Evolutionary conservation across 2,113 vertebrate genomes (phyloP).

Genomic region (Albula glossodonta): DNA sequence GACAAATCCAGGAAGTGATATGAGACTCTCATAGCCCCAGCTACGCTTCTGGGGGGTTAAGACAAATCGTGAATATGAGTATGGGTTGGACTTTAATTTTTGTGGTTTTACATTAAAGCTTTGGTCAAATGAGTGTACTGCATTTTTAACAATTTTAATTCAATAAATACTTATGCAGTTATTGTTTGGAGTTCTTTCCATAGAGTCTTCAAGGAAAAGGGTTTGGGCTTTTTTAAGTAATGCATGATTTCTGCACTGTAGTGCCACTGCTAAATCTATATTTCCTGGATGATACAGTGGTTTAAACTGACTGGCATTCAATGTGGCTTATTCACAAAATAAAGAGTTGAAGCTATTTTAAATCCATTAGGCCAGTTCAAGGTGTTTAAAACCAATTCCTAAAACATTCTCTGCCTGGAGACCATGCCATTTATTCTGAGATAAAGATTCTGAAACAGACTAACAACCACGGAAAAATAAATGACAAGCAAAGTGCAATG

Average conservation of each 20-base stretch:
- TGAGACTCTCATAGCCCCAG: not conserved
- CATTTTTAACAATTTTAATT: constrained; percentile 64
- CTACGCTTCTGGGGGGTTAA: not conserved
- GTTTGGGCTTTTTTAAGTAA: not conserved
- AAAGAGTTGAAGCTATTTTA: not conserved
- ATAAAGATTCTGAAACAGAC: not conserved
- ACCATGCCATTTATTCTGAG: not conserved
- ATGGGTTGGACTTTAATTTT: constrained; percentile 57
- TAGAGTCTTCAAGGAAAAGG: constrained; percentile 22
- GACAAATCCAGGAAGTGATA: not conserved
- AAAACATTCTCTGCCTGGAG: not conserved
- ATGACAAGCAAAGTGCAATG: not conserved
- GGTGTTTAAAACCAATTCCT: not conserved
- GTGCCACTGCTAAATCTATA: not conserved
- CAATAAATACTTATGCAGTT: constrained; percentile 64
- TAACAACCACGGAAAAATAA: not conserved
- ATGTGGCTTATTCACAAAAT: not conserved
- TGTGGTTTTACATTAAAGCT: constrained; percentile 59
- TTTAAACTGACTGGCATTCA: not conserved
- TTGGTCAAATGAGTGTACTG: constrained; percentile 68
- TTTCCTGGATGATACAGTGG: not conserved
- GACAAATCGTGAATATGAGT: constrained; percentile 50
- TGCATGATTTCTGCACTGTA: not conserved
- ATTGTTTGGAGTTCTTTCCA: constrained; percentile 51
- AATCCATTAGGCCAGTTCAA: not conserved